Conservation (phyloP, 2,888 invertebrate genomes). For the Tanypteryx hageni region DNA sequence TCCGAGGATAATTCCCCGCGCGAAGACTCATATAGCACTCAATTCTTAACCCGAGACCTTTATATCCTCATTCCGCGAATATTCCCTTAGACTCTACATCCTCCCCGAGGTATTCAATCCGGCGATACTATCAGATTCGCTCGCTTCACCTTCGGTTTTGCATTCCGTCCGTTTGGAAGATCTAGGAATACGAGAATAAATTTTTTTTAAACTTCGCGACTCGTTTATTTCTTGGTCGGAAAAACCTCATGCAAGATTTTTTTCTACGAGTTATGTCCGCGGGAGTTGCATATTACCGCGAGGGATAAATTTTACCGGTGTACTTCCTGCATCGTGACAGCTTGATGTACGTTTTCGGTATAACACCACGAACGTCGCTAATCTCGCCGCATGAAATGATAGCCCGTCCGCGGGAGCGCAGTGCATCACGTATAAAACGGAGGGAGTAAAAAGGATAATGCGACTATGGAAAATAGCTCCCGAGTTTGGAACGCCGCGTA, state of each 20-base stretch:
- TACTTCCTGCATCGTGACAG: conserved; percentile 45
- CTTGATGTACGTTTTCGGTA: conserved; percentile 47
- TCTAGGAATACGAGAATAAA: neutral
- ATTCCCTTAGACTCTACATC: neutral
- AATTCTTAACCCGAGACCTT: neutral
- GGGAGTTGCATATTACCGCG: conserved; percentile 30
- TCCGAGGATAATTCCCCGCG: neutral
- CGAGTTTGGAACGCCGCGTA: neutral
- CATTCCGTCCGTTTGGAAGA: neutral
- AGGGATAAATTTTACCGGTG: conserved; percentile 32
- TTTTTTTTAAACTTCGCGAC: neutral
- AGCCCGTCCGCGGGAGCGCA: conserved; percentile 6
- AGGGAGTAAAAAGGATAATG: neutral
- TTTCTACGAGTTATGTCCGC: conserved; percentile 32
- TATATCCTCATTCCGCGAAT: conserved; percentile 9
- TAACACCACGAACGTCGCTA: conserved; percentile 46
- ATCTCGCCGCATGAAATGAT: conserved; percentile 53
- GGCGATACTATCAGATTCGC: neutral
- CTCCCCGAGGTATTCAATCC: neutral
- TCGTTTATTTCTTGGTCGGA: neutral
- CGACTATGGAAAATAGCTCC: neutral
- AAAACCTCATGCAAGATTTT: neutral
- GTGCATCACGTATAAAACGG: neutral
- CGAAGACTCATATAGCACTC: neutral
- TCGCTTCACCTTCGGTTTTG: neutral